Conservation (phyloP, 2,113 vertebrate species). For the Odocoileus hemionus region DNA sequence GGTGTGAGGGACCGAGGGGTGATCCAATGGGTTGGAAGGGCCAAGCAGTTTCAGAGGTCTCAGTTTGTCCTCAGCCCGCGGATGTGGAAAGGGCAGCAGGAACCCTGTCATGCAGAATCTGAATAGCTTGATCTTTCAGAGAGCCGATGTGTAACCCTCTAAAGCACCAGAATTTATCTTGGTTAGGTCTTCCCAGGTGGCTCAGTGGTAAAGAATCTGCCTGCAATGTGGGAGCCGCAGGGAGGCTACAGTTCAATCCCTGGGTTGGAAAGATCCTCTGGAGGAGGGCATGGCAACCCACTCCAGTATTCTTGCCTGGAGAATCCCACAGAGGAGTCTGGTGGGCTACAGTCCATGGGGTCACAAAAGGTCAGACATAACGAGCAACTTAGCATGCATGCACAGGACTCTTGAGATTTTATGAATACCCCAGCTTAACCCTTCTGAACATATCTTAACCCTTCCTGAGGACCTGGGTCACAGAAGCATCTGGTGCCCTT, state of each 20-base stretch:
- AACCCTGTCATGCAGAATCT: neutral
- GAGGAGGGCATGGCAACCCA: neutral
- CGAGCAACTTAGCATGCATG: neutral
- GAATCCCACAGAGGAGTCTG: neutral
- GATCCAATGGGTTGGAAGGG: no score
- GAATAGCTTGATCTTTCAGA: neutral
- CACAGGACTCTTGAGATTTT: neutral
- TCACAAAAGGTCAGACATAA: neutral
- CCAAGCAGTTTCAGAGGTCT: neutral
- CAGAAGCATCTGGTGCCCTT: neutral
- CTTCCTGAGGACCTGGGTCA: neutral
- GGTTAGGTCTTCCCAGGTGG: neutral
- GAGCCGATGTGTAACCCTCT: neutral
- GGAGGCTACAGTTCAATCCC: neutral
- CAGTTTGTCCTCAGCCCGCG: neutral
- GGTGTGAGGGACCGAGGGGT: fast-evolving
- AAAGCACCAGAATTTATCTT: neutral
- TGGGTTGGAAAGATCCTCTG: neutral
- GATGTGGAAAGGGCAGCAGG: neutral
- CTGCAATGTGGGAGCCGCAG: neutral
- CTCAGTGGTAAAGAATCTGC: neutral
- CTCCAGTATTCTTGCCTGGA: neutral
- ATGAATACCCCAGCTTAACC: neutral
- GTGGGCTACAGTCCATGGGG: neutral
- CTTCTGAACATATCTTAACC: neutral